Percentiles rank a stretch among this genome's conserved stretches.
Conservation (phyloP, 2,113 vertebrate species). For the Mesembrinibis cayennensis region DNA sequence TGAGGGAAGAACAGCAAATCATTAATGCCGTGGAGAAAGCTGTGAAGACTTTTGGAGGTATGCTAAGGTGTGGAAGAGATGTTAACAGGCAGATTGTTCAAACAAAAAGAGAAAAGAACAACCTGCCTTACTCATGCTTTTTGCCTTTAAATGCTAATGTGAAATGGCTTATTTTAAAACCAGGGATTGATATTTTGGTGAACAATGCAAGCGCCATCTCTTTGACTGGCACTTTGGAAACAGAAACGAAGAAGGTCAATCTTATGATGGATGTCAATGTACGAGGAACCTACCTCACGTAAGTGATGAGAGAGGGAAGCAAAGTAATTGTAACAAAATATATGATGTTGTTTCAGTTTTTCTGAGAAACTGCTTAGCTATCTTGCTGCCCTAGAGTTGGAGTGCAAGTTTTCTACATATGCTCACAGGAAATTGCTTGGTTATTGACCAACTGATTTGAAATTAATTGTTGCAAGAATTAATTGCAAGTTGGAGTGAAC, state of each 20-base stretch:
- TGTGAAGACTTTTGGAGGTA: constrained; percentile 91
- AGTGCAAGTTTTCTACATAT: background rate
- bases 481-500: background rate
- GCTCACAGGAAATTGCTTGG: background rate
- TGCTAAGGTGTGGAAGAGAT: background rate
- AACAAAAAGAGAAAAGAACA: background rate
- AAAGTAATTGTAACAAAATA: background rate
- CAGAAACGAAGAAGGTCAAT: constrained; percentile 91
- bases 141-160: constrained; percentile 26
- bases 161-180: constrained; percentile 60
- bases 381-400: background rate
- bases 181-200: constrained; percentile 95
- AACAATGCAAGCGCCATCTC: constrained; percentile 98
- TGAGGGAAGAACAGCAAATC: constrained; percentile 91
- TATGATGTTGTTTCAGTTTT: background rate
- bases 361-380: background rate
- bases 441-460: background rate
- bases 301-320: constrained; percentile 43
- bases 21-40: constrained; percentile 84
- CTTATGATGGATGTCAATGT: constrained; percentile 96
- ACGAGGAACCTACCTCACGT: constrained; percentile 95
- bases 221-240: constrained; percentile 92
- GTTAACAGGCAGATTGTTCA: background rate
- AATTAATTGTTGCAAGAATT: background rate
- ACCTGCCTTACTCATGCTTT: background rate